Conservation (phyloP, 2,113 vertebrate species). For the Solea senegalensis region DNA sequence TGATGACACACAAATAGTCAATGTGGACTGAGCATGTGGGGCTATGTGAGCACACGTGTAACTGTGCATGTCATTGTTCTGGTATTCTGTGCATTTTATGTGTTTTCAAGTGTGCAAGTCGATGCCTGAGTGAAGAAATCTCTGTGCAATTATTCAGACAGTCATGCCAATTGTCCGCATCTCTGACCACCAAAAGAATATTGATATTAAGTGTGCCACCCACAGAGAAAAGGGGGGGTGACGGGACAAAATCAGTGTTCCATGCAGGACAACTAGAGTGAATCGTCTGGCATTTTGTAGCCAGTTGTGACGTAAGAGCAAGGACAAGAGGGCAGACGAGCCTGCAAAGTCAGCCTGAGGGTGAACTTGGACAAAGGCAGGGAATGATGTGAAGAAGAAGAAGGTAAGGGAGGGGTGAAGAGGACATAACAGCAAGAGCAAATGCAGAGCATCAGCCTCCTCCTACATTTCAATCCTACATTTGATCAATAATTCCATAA, state of each 20-base stretch:
- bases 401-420: neutral
- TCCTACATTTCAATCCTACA: too few species aligned
- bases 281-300: conserved; percentile 58
- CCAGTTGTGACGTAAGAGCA: conserved; percentile 42
- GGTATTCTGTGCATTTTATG: conserved; percentile 32
- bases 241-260: conserved; percentile 22
- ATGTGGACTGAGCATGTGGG: conserved; percentile 32
- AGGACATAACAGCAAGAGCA: neutral
- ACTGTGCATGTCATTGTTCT: conserved; percentile 25
- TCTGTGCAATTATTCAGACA: conserved; percentile 67
- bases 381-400: conserved; percentile 11
- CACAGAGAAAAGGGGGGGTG: conserved; percentile 34
- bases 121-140: conserved; percentile 35
- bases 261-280: conserved; percentile 27
- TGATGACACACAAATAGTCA: conserved; percentile 21
- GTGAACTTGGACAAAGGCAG: conserved; percentile 19
- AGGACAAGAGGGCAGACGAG: conserved; percentile 26
- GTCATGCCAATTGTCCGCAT: conserved; percentile 60
- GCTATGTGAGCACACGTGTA: conserved; percentile 3
- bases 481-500: too few species aligned
- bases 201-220: conserved; percentile 71
- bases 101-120: conserved; percentile 21
- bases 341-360: conserved; percentile 34
- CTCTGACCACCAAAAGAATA: conserved; percentile 65
- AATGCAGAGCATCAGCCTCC: conserved; percentile 15